Percentiles rank a stretch among this genome's conserved stretches.
Evolutionary conservation across 2,888 invertebrate species (phyloP).

Genomic region (Platynereis dumerilii): DNA sequence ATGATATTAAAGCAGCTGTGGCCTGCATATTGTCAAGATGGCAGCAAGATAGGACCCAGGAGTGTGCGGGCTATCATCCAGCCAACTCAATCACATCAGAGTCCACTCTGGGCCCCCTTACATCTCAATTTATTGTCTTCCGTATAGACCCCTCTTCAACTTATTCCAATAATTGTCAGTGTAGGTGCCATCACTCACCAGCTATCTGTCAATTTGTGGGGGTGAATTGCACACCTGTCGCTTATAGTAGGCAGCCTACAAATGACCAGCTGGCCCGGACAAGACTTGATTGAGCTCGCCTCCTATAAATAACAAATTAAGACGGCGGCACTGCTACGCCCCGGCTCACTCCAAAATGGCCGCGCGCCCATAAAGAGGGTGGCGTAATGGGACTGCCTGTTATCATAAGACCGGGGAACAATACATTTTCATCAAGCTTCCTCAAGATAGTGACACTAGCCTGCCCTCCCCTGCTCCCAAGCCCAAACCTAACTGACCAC

Average conservation of each 20-base stretch:
- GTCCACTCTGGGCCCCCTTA: neutral
- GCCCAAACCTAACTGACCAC: no score
- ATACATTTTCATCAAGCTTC: no score
- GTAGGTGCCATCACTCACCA: neutral
- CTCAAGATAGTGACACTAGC: no score
- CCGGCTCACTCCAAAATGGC: no score
- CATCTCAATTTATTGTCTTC: conserved; percentile 9
- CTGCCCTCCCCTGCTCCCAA: no score
- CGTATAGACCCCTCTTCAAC: neutral
- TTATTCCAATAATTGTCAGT: conserved; percentile 10
- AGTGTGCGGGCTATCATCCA: neutral
- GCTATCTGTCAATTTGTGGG: neutral
- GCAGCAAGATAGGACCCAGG: neutral
- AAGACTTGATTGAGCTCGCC: neutral
- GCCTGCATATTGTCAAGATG: conserved; percentile 1
- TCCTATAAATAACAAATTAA: conserved; percentile 26
- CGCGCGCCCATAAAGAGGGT: no score
- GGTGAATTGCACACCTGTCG: conserved; percentile 6
- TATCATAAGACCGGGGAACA: no score
- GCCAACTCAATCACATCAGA: neutral
- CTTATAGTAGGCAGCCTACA: no score
- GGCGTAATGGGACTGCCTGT: no score
- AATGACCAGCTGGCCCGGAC: conserved; percentile 1
- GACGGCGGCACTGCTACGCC: neutral
- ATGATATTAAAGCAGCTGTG: no score